phyloP scores from a whole-genome alignment of 2,797 vertebrate species.

The Lepidocolaptes lacrymiger region DNA sequence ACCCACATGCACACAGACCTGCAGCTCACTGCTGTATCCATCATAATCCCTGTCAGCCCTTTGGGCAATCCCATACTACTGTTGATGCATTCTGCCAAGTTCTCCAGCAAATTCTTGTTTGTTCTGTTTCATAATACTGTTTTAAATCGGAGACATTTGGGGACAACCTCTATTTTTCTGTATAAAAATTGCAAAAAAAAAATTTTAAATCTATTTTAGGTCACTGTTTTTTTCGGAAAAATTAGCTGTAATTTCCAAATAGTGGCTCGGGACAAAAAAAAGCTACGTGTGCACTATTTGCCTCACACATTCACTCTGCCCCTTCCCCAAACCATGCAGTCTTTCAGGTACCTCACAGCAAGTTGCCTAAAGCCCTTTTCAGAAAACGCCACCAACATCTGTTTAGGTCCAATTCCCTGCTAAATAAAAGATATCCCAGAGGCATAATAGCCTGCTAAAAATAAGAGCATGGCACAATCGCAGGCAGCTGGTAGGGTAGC shows the following conservation, averaged over 20 bases:
- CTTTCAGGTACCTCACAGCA: neutral
- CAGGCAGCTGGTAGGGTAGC: neutral
- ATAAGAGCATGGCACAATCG: neutral
- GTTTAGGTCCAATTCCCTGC: neutral
- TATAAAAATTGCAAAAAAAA: neutral
- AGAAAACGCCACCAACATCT: neutral
- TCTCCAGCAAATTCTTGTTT: neutral
- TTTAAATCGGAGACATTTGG: neutral
- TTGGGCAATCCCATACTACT: neutral
- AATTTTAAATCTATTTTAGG: neutral
- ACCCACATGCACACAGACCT: fast-evolving
- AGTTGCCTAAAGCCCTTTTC: neutral
- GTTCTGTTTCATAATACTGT: neutral
- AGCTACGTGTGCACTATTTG: neutral
- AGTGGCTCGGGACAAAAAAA: neutral
- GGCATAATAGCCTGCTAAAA: neutral
- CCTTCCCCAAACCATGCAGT: neutral
- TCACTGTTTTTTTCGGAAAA: neutral
- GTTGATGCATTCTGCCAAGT: neutral
- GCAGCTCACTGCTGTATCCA: neutral
- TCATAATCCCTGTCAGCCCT: neutral
- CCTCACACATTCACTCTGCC: neutral
- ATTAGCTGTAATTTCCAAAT: neutral
- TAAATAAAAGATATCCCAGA: slow-evolving; percentile 25
- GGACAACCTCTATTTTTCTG: neutral